Evolutionary conservation across 1,140 invertebrate species (phyloP).

Genomic region (Steinernema feltiae): DNA sequence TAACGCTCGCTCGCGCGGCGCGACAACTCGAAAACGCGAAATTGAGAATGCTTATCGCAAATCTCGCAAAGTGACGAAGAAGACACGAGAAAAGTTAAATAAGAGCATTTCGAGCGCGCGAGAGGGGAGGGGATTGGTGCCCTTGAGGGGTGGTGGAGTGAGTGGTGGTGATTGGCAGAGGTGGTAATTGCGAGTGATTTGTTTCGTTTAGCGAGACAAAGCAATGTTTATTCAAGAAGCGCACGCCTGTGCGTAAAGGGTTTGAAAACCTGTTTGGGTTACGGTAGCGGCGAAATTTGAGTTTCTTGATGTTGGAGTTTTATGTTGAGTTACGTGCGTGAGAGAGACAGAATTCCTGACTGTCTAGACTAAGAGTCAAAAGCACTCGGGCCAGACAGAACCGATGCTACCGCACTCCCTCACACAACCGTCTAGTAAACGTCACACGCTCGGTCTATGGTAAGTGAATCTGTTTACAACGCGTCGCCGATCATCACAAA

Average conservation of each 20-base stretch:
- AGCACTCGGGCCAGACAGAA: too few relatives aligned
- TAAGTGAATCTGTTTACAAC: too few relatives aligned
- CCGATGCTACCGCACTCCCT: too few relatives aligned
- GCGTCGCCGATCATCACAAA: too few relatives aligned
- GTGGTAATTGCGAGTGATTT: neutral
- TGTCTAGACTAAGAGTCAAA: too few relatives aligned
- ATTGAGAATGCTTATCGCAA: neutral
- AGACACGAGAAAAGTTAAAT: neutral
- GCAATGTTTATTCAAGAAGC: constrained; percentile 1
- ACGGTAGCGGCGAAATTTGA: neutral
- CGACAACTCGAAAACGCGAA: too few relatives aligned
- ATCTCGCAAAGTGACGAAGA: neutral
- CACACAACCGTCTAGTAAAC: too few relatives aligned
- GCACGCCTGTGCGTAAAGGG: neutral
- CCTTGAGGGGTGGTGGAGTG: neutral
- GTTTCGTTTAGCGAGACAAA: neutral
- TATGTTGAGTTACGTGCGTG: neutral
- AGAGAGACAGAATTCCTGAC: neutral
- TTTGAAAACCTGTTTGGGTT: neutral
- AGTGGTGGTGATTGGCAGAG: neutral
- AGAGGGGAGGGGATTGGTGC: neutral
- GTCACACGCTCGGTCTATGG: too few relatives aligned
- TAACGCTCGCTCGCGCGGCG: neutral
- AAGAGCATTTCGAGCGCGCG: neutral
- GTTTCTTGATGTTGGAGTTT: too few relatives aligned